phyloP scores from a whole-genome alignment of 35 echinoderm and acorn worm species.

The Apostichopus japonicus region DNA sequence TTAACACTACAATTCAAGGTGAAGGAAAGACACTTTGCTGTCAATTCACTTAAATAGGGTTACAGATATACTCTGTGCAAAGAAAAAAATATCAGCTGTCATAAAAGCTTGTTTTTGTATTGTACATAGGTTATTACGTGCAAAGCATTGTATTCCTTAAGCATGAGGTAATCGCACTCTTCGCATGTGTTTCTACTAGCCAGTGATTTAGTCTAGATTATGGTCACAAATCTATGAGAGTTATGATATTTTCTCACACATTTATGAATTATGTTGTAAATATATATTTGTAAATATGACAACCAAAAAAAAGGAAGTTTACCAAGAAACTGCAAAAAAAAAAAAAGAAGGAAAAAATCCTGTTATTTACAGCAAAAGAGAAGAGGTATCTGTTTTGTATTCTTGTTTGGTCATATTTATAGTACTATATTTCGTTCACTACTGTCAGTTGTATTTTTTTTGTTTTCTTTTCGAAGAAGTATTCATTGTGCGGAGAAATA shows the following conservation, averaged over 20 bases:
- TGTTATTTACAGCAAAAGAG: background rate
- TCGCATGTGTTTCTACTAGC: background rate
- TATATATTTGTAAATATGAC: background rate
- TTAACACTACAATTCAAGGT: too few species aligned
- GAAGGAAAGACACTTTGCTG: too few species aligned
- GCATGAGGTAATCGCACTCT: background rate
- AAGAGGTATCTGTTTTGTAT: constrained; percentile 33
- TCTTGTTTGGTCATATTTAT: constrained; percentile 40
- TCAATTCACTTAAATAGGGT: too few species aligned
- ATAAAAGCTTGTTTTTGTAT: background rate
- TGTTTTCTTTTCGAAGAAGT: background rate
- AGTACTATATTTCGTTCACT: constrained; percentile 46
- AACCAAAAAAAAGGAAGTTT: background rate
- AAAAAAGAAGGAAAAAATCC: background rate
- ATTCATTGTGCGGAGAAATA: constrained; percentile 19
- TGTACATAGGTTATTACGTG: background rate
- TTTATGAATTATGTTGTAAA: background rate
- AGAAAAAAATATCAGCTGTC: too few species aligned
- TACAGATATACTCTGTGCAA: too few species aligned
- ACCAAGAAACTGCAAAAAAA: background rate
- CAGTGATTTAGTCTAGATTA: background rate
- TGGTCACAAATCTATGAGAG: background rate
- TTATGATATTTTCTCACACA: background rate
- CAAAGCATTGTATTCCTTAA: background rate
- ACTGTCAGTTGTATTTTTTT: background rate